phyloP scores from a whole-genome alignment of 2,888 invertebrate species.

The Apamea sordens region DNA sequence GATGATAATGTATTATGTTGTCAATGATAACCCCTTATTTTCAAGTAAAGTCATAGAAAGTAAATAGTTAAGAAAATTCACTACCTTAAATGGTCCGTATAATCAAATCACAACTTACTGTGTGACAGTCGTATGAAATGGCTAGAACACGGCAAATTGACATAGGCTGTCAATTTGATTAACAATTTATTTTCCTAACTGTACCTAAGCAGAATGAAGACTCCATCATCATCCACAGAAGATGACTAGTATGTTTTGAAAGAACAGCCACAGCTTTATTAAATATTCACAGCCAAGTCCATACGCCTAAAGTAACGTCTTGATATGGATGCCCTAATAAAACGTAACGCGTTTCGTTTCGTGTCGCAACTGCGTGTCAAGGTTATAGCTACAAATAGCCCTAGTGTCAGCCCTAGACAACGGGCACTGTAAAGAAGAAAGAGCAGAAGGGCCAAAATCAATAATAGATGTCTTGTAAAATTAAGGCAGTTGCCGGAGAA shows the following conservation, averaged over 20 bases:
- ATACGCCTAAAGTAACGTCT: conserved; percentile 14
- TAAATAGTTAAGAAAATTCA: neutral
- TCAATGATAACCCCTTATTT: neutral
- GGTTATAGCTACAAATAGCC: conserved; percentile 58
- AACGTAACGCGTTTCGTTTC: conserved; percentile 49
- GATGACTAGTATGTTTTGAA: neutral
- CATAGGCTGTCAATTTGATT: neutral
- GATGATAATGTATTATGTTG: neutral
- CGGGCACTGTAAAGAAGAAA: neutral
- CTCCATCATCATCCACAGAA: neutral
- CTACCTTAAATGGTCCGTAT: neutral
- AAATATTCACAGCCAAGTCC: conserved; percentile 12
- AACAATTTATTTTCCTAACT: neutral
- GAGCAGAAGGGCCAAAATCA: conserved; percentile 34
- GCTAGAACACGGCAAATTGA: neutral
- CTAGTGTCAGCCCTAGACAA: conserved; percentile 49
- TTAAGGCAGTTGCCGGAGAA: no score
- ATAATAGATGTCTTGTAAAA: neutral
- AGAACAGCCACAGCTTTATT: neutral
- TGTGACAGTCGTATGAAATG: neutral
- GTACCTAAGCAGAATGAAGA: neutral
- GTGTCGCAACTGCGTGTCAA: conserved; percentile 65
- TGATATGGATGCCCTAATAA: conserved; percentile 43
- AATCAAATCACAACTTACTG: neutral
- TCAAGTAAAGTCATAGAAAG: neutral